These are phyloP conservation scores for Notarius quadriscutis DNA, from an alignment of 2,113 vertebrate species.

Conservation along the genomic window DNA sequence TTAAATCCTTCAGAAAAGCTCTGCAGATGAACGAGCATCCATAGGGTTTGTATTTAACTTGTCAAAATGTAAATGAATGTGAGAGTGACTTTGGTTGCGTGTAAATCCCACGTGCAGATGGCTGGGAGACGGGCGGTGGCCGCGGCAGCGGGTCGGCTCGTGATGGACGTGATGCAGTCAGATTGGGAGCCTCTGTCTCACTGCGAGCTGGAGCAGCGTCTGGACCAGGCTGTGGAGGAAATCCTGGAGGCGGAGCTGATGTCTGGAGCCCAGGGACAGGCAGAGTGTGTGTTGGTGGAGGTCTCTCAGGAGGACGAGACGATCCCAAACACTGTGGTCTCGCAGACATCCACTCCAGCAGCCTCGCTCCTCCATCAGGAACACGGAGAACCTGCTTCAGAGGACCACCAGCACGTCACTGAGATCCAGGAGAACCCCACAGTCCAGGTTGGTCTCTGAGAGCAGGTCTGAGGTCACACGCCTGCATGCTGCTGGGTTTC, in stretches of 20 bases:
- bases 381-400: not conserved
- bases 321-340: not conserved
- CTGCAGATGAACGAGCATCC: not conserved
- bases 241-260: slow-evolving; percentile 69
- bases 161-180: slow-evolving; percentile 70
- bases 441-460: slow-evolving; percentile 57
- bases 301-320: slow-evolving; percentile 36
- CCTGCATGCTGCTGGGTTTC: too few relatives aligned
- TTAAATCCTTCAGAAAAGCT: too few relatives aligned
- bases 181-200: slow-evolving; percentile 72
- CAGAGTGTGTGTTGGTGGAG: slow-evolving; percentile 42
- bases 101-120: not conserved
- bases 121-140: not conserved
- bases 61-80: not conserved
- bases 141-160: slow-evolving; percentile 52
- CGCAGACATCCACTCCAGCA: not conserved
- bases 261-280: slow-evolving; percentile 9
- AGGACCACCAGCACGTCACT: not conserved
- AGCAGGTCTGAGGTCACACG: too few relatives aligned
- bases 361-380: not conserved
- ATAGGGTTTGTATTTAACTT: not conserved
- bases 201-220: slow-evolving; percentile 69
- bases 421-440: slow-evolving; percentile 51
- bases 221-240: slow-evolving; percentile 72
- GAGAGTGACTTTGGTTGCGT: not conserved